Base-by-base conservation (phyloP, 2,797 vertebrate species). In the Trachurus trachurus region DNA sequence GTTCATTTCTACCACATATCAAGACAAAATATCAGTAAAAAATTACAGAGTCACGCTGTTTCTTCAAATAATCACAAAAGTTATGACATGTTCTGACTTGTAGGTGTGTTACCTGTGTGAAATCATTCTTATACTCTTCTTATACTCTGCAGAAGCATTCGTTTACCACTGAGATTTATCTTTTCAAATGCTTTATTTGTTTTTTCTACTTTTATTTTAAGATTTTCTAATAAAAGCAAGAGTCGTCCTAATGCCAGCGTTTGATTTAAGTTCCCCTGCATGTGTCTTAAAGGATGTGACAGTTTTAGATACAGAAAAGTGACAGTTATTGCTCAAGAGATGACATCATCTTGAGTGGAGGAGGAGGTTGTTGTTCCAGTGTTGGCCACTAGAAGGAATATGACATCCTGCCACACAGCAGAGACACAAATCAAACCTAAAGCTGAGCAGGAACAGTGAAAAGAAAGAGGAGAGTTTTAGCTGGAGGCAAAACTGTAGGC, bases 391-490 rank as follows among this genome's bases (percentile, higher is more conserved):
- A 81, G 78, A 61, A 68, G 71, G 45, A 75, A 39, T 39, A 53
- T 17, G 31, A 22, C 42, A 29, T 45, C 40, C 58, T 34, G 19
- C 17, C 4, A 56, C 10, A 40, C 54, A 42, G n/a, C 63, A 37
- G 10, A 45, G n/a, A 66, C 40, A 62, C 10, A 53, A 47, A 52
- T 56, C 5, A 29, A 63, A 64, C 40, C 40, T 22, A 10, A 49
- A 72, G 85, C 61, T 62, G 56, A 85, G 59, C 57, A 52, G 52
- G 50, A 80, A 63, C 62, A 69, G 49, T 66, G 39, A 67, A 71
- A 82, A 77, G 73, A 19, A 71, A 22, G 9, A 26, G 62, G 2
- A 64, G 83, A 87, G 79, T 87, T 86, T 84, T 84, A 88, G 78
- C 81, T 56, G 40, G 52, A 81, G 37, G 70, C n/a, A 39, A 57